Base-by-base conservation (phyloP, 2,888 invertebrate species). In the Scrobipalpa atriplicella region DNA sequence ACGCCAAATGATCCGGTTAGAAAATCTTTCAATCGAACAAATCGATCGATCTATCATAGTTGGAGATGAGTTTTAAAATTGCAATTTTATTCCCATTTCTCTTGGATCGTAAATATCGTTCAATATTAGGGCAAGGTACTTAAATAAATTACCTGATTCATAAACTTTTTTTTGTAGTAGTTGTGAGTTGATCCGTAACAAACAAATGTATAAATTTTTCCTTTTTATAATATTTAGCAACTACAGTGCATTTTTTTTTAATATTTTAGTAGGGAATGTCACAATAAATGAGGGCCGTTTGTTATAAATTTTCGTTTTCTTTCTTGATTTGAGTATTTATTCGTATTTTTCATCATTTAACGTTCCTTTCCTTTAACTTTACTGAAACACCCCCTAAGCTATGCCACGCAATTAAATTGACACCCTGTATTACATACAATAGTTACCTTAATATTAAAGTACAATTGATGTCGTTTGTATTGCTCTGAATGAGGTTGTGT, bases 1-100 rank as follows among this genome's bases (percentile, higher is more conserved):
- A 54, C 18, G n/a, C 13, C 43, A 13, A 43, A 43, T 43, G 43
- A 13, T 43, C 43, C 43, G 47, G 47, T 47, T 47, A 47, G 47
- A 47, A 47, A 47, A 47, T 47, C 47, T 47, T 47, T 47, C 47
- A 47, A 47, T 47, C 16, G 47, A 16, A 47, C 47, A 7, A 47
- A 47, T 47, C 47, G 47, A 47, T 10, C 47, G 47, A 47, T 47
- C 47, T 47, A 16, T 47, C 47, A 47, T n/a, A 47, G 10, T 47
- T 16, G 16, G 16, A 16, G 16, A 7, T 16, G n/a, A 16, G 47
- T 47, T n/a, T n/a, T 6, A n/a, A n/a, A n/a, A n/a, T 2, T 47
- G 6, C 1, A n/a, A 16, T 47, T 16, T 47, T 47, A 5, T 16
- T n/a, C 16, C n/a, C 16, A 1, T 11, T 3, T 47, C 1, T 1